phyloP scores from a whole-genome alignment of 2,888 invertebrate species.

The Dusona sp. region DNA sequence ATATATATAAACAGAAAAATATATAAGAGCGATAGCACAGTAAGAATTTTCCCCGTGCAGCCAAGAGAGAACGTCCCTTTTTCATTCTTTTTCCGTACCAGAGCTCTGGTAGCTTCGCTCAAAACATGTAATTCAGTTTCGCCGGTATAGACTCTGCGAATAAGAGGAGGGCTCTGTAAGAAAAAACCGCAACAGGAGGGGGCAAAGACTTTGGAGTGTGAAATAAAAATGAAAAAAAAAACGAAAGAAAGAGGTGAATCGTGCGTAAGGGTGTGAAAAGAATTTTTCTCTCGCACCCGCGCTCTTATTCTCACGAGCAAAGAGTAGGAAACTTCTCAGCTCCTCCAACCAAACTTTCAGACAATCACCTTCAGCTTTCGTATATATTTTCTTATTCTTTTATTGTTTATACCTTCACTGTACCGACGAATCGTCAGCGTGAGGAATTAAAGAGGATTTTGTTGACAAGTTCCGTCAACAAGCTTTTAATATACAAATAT shows the following conservation, averaged over 20 bases:
- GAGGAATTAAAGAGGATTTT: conserved; percentile 9
- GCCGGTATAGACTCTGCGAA: conserved; percentile 64
- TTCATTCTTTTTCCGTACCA: conserved; percentile 31
- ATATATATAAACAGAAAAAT: neutral
- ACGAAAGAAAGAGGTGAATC: conserved; percentile 51
- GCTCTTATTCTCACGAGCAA: conserved; percentile 15
- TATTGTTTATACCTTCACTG: conserved; percentile 46
- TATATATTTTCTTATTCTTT: conserved; percentile 42
- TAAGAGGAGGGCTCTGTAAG: conserved; percentile 26
- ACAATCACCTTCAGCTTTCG: conserved; percentile 43
- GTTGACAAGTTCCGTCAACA: conserved; percentile 19
- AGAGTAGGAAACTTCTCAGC: conserved; percentile 21
- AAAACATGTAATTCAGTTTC: conserved; percentile 80
- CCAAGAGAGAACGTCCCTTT: conserved; percentile 7
- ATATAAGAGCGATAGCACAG: conserved; percentile 14
- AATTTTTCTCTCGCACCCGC: conserved; percentile 28
- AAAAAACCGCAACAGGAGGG: conserved; percentile 65
- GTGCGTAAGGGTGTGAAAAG: conserved; percentile 63
- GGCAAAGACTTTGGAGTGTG: conserved; percentile 46
- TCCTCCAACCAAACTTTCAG: neutral
- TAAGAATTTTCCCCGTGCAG: conserved; percentile 39
- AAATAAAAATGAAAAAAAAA: conserved; percentile 23
- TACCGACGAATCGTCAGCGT: neutral
- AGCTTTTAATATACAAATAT: conserved; percentile 2
- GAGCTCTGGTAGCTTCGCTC: conserved; percentile 65